phyloP scores from a whole-genome alignment of 1,140 invertebrate genomes.

The Drosophila asahinai region DNA sequence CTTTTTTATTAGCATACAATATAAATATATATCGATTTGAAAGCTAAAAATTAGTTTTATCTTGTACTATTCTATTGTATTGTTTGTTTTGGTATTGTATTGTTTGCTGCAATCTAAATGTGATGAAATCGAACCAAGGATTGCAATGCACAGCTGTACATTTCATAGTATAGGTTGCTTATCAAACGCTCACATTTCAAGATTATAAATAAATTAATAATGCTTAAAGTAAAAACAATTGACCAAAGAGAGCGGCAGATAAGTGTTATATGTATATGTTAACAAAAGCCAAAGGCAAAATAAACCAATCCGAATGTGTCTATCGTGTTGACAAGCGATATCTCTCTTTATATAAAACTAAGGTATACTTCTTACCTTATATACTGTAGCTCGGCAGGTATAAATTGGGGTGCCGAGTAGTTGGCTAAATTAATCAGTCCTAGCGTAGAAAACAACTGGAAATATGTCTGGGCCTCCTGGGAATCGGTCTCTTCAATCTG shows the following conservation, averaged over 20 bases:
- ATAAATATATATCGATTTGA: no score
- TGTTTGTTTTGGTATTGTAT: no score
- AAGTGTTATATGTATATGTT: background rate
- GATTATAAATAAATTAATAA: no score
- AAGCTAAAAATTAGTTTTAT: no score
- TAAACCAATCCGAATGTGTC: background rate
- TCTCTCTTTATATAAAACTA: background rate
- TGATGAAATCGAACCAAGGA: no score
- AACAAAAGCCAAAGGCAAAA: background rate
- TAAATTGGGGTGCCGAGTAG: slow-evolving; percentile 8
- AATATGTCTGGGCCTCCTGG: slow-evolving; percentile 25
- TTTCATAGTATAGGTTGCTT: no score
- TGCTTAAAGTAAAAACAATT: slow-evolving; percentile 1
- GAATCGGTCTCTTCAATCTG: slow-evolving; percentile 19
- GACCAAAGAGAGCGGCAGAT: background rate
- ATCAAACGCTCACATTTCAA: no score
- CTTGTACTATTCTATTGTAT: no score
- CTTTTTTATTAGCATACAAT: no score
- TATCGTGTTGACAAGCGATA: background rate
- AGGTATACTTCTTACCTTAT: background rate
- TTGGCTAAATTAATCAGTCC: slow-evolving; percentile 11
- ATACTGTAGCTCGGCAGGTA: slow-evolving; percentile 10
- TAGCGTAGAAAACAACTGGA: slow-evolving; percentile 2
- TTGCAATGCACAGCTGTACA: no score
- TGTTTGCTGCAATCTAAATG: no score